These are phyloP conservation scores for Oryzias celebensis DNA, from an alignment of 2,113 vertebrate genomes.

Conservation along the genomic window DNA sequence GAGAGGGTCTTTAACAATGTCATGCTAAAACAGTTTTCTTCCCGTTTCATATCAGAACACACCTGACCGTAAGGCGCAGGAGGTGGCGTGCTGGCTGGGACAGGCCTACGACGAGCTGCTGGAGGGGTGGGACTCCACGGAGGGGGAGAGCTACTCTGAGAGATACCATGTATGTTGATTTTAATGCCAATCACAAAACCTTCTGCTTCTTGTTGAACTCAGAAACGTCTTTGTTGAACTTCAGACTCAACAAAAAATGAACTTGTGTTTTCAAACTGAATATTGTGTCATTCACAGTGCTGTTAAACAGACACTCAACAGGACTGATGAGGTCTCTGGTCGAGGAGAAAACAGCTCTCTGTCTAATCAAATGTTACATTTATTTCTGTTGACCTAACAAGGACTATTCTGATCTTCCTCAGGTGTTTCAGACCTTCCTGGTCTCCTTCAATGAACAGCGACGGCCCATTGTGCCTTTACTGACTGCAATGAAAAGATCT, in stretches of 20 bases:
- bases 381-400: too few relatives aligned
- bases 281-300: too few relatives aligned
- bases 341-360: not conserved
- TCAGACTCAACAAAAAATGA: too few relatives aligned
- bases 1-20: not conserved
- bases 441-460: conserved; percentile 86
- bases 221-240: too few relatives aligned
- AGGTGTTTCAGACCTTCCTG: conserved; percentile 89
- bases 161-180: conserved; percentile 82
- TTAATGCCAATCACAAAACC: too few relatives aligned
- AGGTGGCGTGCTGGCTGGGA: conserved; percentile 83
- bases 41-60: conserved; percentile 48
- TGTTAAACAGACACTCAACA: too few relatives aligned
- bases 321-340: too few relatives aligned
- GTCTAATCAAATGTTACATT: too few relatives aligned
- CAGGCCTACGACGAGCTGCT: conserved; percentile 83
- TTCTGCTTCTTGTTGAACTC: too few relatives aligned
- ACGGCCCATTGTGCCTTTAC: conserved; percentile 77
- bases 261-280: too few relatives aligned
- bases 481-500: conserved; percentile 75
- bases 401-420: not conserved
- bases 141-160: conserved; percentile 80
- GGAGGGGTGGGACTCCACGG: conserved; percentile 80
- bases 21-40: not conserved
- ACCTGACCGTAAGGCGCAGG: conserved; percentile 74